These are phyloP conservation scores for Prosapia bicincta DNA, from an alignment of 2,888 invertebrate species.

Conservation along the genomic window DNA sequence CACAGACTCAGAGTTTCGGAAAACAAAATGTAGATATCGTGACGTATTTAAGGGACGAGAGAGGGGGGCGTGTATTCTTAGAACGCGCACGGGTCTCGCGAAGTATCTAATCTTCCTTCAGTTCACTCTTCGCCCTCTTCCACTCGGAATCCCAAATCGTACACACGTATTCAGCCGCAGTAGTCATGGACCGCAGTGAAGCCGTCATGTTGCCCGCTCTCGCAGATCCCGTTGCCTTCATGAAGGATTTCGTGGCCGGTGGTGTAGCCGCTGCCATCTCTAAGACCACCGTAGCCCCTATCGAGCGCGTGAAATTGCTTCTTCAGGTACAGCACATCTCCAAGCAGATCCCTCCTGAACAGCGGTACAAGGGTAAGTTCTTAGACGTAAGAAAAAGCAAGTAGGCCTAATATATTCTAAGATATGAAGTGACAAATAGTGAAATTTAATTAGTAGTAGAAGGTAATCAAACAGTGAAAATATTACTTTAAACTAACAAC, in stretches of 20 bases:
- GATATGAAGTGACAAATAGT: neutral
- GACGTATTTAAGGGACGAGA: neutral
- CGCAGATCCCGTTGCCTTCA: constrained; percentile 76
- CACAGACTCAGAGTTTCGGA: neutral
- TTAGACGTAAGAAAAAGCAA: no score
- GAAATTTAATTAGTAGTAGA: neutral
- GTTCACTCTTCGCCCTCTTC: constrained; percentile 15
- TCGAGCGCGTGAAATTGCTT: constrained; percentile 91
- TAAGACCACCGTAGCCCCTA: constrained; percentile 92
- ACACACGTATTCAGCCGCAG: neutral
- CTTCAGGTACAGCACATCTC: constrained; percentile 93
- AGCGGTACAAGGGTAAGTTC: constrained; percentile 85
- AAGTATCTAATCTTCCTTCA: constrained; percentile 8
- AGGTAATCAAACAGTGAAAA: neutral
- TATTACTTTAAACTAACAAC: no score
- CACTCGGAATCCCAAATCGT: constrained; percentile 17
- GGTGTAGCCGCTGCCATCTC: constrained; percentile 91
- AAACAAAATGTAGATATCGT: neutral
- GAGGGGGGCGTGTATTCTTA: constrained; percentile 18
- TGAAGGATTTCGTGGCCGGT: constrained; percentile 89
- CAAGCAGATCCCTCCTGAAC: constrained; percentile 78
- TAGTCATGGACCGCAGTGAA: constrained; percentile 9
- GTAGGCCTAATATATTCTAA: constrained; percentile 14
- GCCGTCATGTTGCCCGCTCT: constrained; percentile 47
- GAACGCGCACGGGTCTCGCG: constrained; percentile 14